These are phyloP conservation scores for Myotis davidii DNA, from an alignment of 2,113 vertebrate species.

Conservation along the genomic window DNA sequence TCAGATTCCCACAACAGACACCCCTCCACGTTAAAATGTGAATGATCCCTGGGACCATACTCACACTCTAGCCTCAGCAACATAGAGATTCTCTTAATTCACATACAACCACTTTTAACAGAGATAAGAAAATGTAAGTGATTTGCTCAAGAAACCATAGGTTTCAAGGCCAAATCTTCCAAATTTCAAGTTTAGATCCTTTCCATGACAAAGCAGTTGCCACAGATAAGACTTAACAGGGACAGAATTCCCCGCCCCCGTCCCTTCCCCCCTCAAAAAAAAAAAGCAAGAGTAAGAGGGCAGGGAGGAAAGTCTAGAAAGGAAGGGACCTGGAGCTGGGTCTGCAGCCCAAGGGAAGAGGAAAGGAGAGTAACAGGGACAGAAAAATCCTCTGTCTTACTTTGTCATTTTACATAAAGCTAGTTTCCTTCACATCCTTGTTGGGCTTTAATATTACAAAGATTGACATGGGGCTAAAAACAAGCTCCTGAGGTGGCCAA, in stretches of 20 bases:
- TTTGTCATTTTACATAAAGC: neutral
- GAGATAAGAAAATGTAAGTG: conserved; percentile 6
- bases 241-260: neutral
- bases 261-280: no score
- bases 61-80: neutral
- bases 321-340: neutral
- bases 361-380: neutral
- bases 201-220: neutral
- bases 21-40: neutral
- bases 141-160: neutral
- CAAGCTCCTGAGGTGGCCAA: neutral
- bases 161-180: conserved; percentile 10
- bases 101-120: neutral
- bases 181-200: conserved; percentile 17
- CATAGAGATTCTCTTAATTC: neutral
- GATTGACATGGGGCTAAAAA: neutral
- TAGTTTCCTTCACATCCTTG: neutral
- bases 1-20: neutral
- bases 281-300: neutral
- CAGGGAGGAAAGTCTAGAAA: neutral
- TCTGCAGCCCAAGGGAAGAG: neutral
- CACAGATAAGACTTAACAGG: neutral
- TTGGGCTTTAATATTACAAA: neutral
- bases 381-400: neutral
- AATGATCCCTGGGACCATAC: neutral